A percentile compares a stretch with the other conserved stretches of the same genome.
Evolutionary conservation across 2,888 invertebrate genomes (phyloP).

Genomic region (Auanema freiburgensis): DNA sequence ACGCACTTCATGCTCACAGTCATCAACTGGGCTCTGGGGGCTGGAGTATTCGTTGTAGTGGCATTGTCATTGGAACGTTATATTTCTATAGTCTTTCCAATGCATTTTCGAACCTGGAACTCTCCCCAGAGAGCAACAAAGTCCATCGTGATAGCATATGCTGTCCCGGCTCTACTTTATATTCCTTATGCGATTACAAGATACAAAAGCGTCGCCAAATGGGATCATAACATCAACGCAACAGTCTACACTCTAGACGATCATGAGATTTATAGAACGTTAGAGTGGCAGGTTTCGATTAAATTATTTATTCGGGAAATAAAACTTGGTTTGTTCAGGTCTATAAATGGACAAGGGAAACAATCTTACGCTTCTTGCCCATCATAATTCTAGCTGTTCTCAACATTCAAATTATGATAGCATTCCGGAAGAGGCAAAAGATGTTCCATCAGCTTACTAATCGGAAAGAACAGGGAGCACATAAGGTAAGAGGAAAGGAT

Average conservation of each 20-base stretch:
- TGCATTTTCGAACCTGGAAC: slow-evolving; percentile 64
- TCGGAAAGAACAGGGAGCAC: slow-evolving; percentile 45
- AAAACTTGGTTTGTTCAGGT: slow-evolving; percentile 37
- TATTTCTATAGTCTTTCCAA: slow-evolving; percentile 62
- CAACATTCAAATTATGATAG: slow-evolving; percentile 63
- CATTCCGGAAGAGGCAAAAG: slow-evolving; percentile 60
- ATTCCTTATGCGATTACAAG: slow-evolving; percentile 60
- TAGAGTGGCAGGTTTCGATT: slow-evolving; percentile 56
- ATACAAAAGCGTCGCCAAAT: slow-evolving; percentile 36
- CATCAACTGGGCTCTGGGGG: slow-evolving; percentile 64
- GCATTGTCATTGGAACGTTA: slow-evolving; percentile 61
- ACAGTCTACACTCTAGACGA: slow-evolving; percentile 46
- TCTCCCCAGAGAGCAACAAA: slow-evolving; percentile 51
- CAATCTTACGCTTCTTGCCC: slow-evolving; percentile 58
- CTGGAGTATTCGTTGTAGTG: slow-evolving; percentile 62
- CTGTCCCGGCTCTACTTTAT: slow-evolving; percentile 57
- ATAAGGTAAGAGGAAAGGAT: slow-evolving; percentile 24
- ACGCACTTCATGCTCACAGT: slow-evolving; percentile 60
- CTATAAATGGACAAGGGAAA: slow-evolving; percentile 63
- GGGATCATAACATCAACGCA: slow-evolving; percentile 33
- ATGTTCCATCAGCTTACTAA: slow-evolving; percentile 63
- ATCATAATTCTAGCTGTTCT: slow-evolving; percentile 60
- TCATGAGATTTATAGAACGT: slow-evolving; percentile 54
- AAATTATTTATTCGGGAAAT: not conserved
- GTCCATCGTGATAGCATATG: slow-evolving; percentile 58